phyloP scores from a whole-genome alignment of 2,797 vertebrate species.

The Brotula barbata region DNA sequence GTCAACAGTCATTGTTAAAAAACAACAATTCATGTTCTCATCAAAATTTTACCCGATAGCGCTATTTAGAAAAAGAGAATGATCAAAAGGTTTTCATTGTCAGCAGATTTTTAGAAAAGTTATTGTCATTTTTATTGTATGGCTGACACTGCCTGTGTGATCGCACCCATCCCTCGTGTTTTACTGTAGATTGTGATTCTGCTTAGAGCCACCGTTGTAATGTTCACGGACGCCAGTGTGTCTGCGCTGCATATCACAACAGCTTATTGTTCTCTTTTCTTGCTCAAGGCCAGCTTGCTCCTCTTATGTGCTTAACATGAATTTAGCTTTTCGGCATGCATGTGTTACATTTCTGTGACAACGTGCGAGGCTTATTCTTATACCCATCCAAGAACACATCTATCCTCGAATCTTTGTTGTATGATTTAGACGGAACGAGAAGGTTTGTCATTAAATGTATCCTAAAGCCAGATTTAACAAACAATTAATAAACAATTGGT shows the following conservation, averaged over 20 bases:
- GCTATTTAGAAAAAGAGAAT: too few relatives aligned
- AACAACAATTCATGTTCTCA: not conserved
- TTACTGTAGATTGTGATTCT: too few relatives aligned
- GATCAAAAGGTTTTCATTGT: too few relatives aligned
- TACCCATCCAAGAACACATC: constrained; percentile 4
- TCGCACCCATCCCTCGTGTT: too few relatives aligned
- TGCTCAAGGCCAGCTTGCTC: not conserved
- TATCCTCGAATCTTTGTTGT: constrained; percentile 28
- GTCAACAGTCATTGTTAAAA: too few relatives aligned
- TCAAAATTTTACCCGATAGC: not conserved
- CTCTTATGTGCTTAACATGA: constrained; percentile 6
- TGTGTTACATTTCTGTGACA: constrained; percentile 44
- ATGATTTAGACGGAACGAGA: constrained; percentile 44
- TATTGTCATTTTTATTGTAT: too few relatives aligned
- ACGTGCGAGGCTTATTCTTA: constrained; percentile 32
- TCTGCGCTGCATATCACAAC: not conserved
- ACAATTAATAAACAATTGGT: too few relatives aligned
- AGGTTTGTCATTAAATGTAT: constrained; percentile 32
- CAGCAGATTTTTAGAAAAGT: too few relatives aligned
- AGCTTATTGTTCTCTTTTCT: not conserved
- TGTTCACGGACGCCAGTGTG: too few relatives aligned
- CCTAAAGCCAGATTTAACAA: constrained; percentile 3
- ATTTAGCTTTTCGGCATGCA: not conserved
- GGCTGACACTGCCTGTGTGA: too few relatives aligned
- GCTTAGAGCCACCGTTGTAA: too few relatives aligned